Base-by-base conservation (phyloP, 2,113 vertebrate genomes). In the Apteryx mantelli region DNA sequence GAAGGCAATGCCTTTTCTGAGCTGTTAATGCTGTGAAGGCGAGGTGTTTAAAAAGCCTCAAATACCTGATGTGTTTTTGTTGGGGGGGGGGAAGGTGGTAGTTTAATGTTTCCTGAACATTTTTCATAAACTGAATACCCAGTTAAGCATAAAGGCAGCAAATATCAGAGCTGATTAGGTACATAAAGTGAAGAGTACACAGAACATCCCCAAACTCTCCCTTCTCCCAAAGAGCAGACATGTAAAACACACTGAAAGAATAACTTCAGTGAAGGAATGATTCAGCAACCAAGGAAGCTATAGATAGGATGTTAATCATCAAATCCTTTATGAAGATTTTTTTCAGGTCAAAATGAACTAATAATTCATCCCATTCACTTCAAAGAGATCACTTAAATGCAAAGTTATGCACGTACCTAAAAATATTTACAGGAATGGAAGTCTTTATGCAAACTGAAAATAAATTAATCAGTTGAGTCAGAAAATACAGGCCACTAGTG, bases 381-480 rank as follows among this genome's bases (percentile, higher is more conserved):
- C 80, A 55, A 90, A 79, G 11, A 66, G 38, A 70, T 85, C 71
- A 78, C 13, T 89, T 56, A 42, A 85, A 19, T 44, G 68, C 16
- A 56, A 91, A 90, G 46, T 61, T 91, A 88, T 34, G 56, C 48
- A 55, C 0, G n/a, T 66, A 85, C 53, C 78, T 80, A 81, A 90
- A 95, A 92, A 61, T 82, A 92, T 87, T 96, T 86, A 77, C 0
- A 0, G 61, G 70, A 88, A 60, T 26, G 7, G 64, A 91, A 77
- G 36, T 21, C 40, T 91, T 92, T 26, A 74, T 38, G 87, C 63
- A 89, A 94, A 85, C 7, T 81, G 70, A 44, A 96, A 97, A 86
- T 7, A 82, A 94, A 96, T 95, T 9, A 63, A 86, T 93, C 56
- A 25, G 66, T 76, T 89, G 34, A 58, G 77, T n/a, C 56, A 82